Percentiles rank a stretch among this genome's conserved stretches.
Conservation (phyloP, 2,113 vertebrate genomes). For the Probosciger aterrimus region DNA sequence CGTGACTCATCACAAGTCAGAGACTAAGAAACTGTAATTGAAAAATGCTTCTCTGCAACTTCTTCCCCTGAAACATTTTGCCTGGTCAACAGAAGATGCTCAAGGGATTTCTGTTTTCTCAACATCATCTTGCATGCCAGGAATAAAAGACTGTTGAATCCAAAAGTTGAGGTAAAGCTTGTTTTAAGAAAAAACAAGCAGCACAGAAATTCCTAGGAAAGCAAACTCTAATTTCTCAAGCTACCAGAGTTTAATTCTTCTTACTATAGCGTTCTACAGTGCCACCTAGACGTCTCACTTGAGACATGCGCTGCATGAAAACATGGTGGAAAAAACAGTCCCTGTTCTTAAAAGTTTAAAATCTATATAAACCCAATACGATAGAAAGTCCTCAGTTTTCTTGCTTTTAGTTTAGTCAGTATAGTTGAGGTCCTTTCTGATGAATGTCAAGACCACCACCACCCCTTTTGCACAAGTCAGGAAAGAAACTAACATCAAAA, state of each 20-base stretch:
- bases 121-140: neutral
- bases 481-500: neutral
- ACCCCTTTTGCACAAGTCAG: neutral
- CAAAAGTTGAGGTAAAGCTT: neutral
- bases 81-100: neutral
- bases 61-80: neutral
- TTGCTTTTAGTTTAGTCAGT: neutral
- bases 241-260: neutral
- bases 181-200: neutral
- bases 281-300: neutral
- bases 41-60: slow-evolving; percentile 23
- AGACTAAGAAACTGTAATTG: neutral
- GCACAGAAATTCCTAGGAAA: neutral
- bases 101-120: neutral
- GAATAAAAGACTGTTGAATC: neutral
- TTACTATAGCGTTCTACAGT: neutral
- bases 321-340: neutral
- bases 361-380: neutral
- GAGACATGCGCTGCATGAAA: neutral
- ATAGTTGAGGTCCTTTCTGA: neutral
- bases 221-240: neutral
- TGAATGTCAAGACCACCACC: neutral
- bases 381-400: neutral
- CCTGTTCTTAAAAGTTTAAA: neutral
- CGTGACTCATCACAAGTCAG: neutral